Base-by-base conservation (phyloP, 2,888 invertebrate genomes). In the Rhingia rostrata region DNA sequence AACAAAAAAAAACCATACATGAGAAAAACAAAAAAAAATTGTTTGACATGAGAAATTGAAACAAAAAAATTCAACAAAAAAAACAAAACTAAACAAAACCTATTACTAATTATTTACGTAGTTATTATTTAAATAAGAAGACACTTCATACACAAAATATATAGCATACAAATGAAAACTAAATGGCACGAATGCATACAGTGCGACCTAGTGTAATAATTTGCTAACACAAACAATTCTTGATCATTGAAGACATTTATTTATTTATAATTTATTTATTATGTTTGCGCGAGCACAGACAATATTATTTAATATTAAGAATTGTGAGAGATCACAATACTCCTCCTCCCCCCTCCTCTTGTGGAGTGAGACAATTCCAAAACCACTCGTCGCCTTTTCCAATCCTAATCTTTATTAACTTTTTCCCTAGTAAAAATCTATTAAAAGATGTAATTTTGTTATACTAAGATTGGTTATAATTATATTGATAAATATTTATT, bases 21-120 rank as follows among this genome's bases (percentile, higher is more conserved):
- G 10, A 33, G 7, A 10, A 9, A 32, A 10, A 53, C 53, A 58
- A 5, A 14, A 77, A 77, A 60, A 69, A 70, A 10, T 84, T 84
- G 74, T 79, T 84, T 84, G 70, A 80, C 58, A 79, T 64, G 69
- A 51, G 51, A 78, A 74, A 83, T 66, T 64, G 33, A 41, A 47
- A 69, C 22, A 32, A 33, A 12, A 39, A 53, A 47, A 49, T 41
- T 22, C n/a, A n/a, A n/a, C n/a, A n/a, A n/a, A n/a, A n/a, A n/a
- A n/a, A n/a, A n/a, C n/a, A n/a, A 22, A 22, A 22, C 58, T 58
- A 56, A 22, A 41, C 2, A 3, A 22, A 22, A 47, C 49, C 43
- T 32, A 73, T 32, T 73, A 33, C 43, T 73, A 49, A 33, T 33
- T 60, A 64, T 61, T 67, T 60, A 75, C 66, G 60, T 77, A 45